Evolutionary conservation across 1,140 invertebrate species (phyloP), one percentile per base, ranked within the genome.

Genomic region (Antheraea mylitta): DNA sequence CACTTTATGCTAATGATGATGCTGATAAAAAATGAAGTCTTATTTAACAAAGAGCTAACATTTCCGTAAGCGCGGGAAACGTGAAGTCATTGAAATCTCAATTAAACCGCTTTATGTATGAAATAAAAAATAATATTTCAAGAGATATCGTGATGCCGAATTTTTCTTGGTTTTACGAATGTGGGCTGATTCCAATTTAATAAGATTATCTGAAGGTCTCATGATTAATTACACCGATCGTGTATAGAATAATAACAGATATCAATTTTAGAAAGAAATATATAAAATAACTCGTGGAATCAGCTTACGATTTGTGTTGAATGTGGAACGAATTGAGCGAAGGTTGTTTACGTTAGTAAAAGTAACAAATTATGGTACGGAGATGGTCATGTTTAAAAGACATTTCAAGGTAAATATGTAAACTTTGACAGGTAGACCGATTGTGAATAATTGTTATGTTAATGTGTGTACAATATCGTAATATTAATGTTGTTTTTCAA

Each of bases 61-160:
- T 83, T 85, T 85, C 79, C 80, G 82, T 83, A 72, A 81, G 75
- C 75, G 80, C 78, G 78, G 74, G 77, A 82, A 78, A 76, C 73
- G 62, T 76, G 69, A 70, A 80, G 72, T 73, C 71, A 79, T 79
- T 82, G 66, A 70, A 72, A 79, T 72, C 67, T 76, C 65, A 75
- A 78, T 70, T 53, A 73, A 62, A 69, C 48, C 70, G 48, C 60
- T 69, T 65, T 68, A 7, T 42, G 66, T 65, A 65, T 19, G 22
- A 72, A 70, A 70, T 67, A 67, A 53, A 67, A 64, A 48, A 70
- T 19, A 65, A 30, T n/a, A 64, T 42, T 11, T 53, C 13, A 42
- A 53, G 45, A 53, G 45, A 62, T 73, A 78, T 68, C 72, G 74
- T 75, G 76, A 71, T 69, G 66, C 67, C 62, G 60, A 83, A 76